A percentile compares a stretch with the other conserved stretches of the same genome.
These are phyloP conservation scores for Teinopalpus imperialis DNA, from an alignment of 2,888 invertebrate genomes.

Conservation along the genomic window DNA sequence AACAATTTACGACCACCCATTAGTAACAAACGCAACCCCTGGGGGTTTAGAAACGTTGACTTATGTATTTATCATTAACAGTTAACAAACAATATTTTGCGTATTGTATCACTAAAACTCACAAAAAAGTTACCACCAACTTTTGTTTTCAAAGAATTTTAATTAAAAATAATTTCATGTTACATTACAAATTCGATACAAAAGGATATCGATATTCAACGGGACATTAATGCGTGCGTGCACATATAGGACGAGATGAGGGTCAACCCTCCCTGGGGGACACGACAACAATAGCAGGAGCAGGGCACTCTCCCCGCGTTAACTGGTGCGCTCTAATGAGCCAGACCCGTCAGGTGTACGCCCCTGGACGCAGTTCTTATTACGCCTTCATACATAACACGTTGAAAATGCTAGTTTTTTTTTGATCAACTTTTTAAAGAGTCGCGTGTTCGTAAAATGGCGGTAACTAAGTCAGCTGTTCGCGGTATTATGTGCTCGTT, in stretches of 20 bases:
- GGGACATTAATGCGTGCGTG: constrained; percentile 53
- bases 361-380: constrained; percentile 51
- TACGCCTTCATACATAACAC: constrained; percentile 51
- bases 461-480: constrained; percentile 68
- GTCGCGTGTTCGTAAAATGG: constrained; percentile 44
- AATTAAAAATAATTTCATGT: too few relatives aligned
- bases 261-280: constrained; percentile 66
- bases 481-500: constrained; percentile 76
- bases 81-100: too few relatives aligned
- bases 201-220: constrained; percentile 26
- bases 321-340: constrained; percentile 76
- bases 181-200: too few relatives aligned
- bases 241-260: constrained; percentile 66
- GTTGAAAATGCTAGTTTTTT: constrained; percentile 32
- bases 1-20: too few relatives aligned
- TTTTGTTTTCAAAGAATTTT: too few relatives aligned
- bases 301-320: constrained; percentile 62
- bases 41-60: too few relatives aligned
- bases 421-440: not conserved
- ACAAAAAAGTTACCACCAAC: too few relatives aligned
- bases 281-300: constrained; percentile 69
- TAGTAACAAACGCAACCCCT: too few relatives aligned
- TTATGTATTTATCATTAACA: too few relatives aligned
- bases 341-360: constrained; percentile 57
- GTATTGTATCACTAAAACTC: too few relatives aligned